phyloP scores from a whole-genome alignment of 2,113 vertebrate species.

The Calcarius ornatus region DNA sequence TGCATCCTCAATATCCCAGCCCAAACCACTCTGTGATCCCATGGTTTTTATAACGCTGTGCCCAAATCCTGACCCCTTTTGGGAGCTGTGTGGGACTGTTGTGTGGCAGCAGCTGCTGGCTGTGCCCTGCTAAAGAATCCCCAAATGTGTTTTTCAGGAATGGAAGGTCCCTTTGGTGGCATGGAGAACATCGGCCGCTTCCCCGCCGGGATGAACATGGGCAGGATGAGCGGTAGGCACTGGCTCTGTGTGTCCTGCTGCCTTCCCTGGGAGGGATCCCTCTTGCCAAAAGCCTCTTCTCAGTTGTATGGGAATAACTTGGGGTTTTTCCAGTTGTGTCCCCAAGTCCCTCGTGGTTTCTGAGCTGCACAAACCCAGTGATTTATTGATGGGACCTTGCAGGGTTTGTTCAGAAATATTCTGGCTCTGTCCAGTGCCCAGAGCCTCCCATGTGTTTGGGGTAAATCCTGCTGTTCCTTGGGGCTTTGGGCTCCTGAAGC shows the following conservation, averaged over 20 bases:
- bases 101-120: background rate
- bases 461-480: background rate
- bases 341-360: background rate
- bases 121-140: background rate
- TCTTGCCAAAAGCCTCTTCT: too few relatives aligned
- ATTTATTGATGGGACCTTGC: background rate
- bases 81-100: background rate
- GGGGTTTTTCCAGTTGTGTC: background rate
- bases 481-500: background rate
- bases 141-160: constrained; percentile 72
- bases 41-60: rapidly evolving
- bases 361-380: background rate
- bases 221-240: constrained; percentile 86
- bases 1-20: background rate
- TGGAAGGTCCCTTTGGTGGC: constrained; percentile 89
- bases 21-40: background rate
- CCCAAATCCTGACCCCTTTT: background rate
- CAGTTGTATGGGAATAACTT: background rate
- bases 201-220: constrained; percentile 89
- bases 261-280: background rate
- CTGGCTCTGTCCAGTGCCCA: background rate
- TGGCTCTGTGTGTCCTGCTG: rapidly evolving
- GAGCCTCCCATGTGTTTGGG: background rate
- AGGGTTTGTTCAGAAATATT: background rate
- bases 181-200: constrained; percentile 89